Evolutionary conservation across 1,140 invertebrate genomes (phyloP).

Genomic region (Drosophila serrata): DNA sequence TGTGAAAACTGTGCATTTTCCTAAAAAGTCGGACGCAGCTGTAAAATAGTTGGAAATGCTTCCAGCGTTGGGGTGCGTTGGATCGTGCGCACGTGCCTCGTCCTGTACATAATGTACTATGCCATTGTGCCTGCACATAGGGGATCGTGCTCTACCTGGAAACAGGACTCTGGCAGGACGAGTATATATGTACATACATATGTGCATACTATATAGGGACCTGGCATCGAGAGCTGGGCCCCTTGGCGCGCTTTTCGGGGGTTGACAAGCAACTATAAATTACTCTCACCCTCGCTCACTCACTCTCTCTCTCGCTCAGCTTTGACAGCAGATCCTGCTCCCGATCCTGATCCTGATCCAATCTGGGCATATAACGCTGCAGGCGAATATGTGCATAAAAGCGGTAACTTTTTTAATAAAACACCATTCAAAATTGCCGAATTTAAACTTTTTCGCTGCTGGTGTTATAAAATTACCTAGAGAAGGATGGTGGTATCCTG

Average conservation of each 20-base stretch:
- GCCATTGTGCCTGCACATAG: background rate
- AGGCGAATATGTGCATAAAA: constrained; percentile 28
- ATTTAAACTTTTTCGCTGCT: background rate
- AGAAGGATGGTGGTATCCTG: no score
- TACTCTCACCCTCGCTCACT: constrained; percentile 21
- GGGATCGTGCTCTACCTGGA: constrained; percentile 30
- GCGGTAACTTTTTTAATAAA: constrained; percentile 4
- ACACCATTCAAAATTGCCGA: background rate
- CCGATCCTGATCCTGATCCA: constrained; percentile 32
- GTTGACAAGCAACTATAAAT: constrained; percentile 46
- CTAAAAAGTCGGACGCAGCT: constrained; percentile 34
- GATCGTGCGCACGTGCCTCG: constrained; percentile 42
- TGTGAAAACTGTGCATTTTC: constrained; percentile 56
- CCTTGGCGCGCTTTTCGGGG: constrained; percentile 45
- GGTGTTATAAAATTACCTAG: no score
- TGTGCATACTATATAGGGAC: background rate
- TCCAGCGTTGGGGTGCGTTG: constrained; percentile 30
- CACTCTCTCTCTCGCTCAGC: background rate
- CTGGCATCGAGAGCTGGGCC: constrained; percentile 11
- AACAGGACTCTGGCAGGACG: constrained; percentile 13
- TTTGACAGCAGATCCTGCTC: constrained; percentile 11
- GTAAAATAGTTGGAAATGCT: background rate
- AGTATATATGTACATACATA: background rate
- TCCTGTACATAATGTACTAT: background rate
- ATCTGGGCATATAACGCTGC: constrained; percentile 27